These are phyloP conservation scores for Rhopalosiphum maidis DNA, from an alignment of 1,140 invertebrate genomes.

Conservation along the genomic window DNA sequence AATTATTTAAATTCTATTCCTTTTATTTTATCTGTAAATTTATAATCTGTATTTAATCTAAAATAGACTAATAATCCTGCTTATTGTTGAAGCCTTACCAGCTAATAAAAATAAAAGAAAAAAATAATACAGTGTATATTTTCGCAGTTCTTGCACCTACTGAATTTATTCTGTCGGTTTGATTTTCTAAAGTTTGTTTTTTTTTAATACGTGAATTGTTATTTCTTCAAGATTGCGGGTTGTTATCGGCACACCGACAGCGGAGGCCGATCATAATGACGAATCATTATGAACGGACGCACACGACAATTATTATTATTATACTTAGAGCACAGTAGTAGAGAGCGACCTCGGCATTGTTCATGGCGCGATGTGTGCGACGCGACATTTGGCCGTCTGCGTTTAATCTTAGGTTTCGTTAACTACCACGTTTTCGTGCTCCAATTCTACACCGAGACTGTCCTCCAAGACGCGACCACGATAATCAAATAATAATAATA, in stretches of 20 bases:
- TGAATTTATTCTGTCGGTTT: background rate
- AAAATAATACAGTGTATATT: too few species aligned
- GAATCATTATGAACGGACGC: background rate
- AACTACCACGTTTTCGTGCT: constrained; percentile 26
- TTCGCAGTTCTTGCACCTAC: background rate
- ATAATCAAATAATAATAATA: background rate
- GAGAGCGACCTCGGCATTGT: background rate
- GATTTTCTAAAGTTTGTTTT: background rate
- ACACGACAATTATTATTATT: background rate
- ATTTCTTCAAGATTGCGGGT: background rate
- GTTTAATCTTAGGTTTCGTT: background rate
- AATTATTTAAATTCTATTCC: too few species aligned
- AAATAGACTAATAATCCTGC: too few species aligned
- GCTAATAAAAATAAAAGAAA: too few species aligned
- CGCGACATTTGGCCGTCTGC: background rate
- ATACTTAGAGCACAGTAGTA: background rate
- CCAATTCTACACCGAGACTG: background rate
- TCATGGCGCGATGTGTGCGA: background rate
- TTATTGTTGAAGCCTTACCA: too few species aligned
- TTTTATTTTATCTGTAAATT: too few species aligned
- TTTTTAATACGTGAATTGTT: background rate
- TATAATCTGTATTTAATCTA: too few species aligned
- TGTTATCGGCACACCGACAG: too few species aligned
- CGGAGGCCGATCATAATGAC: background rate
- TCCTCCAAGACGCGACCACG: constrained; percentile 10